A percentile compares a stretch with the other conserved stretches of the same genome.
Conservation (phyloP, 2,797 vertebrate genomes). For the Takifugu rubripes region DNA sequence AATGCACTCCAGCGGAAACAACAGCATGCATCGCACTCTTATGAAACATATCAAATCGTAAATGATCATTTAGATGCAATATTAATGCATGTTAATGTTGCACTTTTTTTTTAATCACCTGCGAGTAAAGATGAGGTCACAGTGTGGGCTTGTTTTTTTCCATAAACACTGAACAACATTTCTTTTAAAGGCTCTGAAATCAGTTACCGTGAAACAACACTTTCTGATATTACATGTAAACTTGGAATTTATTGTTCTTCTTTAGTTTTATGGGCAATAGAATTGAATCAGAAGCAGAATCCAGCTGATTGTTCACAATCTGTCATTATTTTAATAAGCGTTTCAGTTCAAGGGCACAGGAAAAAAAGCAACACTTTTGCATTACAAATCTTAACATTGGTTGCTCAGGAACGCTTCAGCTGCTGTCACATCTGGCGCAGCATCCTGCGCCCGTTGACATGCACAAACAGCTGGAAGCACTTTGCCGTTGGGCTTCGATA, state of each 20-base stretch:
- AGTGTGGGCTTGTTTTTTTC: background rate
- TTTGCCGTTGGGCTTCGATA: background rate
- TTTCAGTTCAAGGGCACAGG: no score
- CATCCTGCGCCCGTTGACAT: background rate
- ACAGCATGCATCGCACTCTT: slow-evolving; percentile 37
- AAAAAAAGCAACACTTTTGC: no score
- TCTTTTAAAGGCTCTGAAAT: slow-evolving; percentile 5
- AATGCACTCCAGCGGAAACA: slow-evolving; percentile 46
- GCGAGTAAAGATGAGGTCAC: slow-evolving; percentile 39
- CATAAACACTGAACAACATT: slow-evolving; percentile 12
- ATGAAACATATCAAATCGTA: slow-evolving; percentile 38
- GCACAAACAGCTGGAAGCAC: slow-evolving; percentile 4
- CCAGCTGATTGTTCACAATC: no score
- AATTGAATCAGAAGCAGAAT: no score
- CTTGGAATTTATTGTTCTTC: no score
- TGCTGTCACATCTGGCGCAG: background rate
- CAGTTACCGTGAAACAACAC: no score
- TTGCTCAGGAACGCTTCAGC: background rate
- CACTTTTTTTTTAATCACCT: slow-evolving; percentile 3
- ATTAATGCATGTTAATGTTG: slow-evolving; percentile 25
- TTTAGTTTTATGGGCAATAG: no score
- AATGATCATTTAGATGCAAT: slow-evolving; percentile 42
- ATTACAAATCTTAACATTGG: no score
- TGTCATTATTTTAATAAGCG: no score
- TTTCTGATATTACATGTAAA: no score